phyloP scores from a whole-genome alignment of 2,797 vertebrate species.

The Vespertilio murinus region DNA sequence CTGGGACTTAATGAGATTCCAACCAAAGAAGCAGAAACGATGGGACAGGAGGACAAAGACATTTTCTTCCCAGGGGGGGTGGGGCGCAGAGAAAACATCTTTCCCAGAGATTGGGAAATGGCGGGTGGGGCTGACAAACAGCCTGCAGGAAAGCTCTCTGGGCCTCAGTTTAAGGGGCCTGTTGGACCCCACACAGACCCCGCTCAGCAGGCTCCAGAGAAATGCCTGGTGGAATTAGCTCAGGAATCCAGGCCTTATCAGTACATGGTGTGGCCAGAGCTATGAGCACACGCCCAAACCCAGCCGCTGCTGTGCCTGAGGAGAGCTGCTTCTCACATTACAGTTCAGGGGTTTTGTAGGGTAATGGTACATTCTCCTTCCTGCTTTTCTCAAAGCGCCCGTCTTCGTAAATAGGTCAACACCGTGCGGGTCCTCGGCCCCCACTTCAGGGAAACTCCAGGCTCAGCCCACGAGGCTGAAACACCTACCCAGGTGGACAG shows the following conservation, averaged over 20 bases:
- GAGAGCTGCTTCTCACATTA: background rate
- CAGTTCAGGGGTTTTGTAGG: slow-evolving; percentile 19
- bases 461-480: background rate
- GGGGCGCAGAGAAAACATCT: background rate
- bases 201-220: background rate
- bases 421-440: fast-evolving
- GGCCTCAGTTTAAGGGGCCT: background rate
- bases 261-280: background rate
- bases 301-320: background rate
- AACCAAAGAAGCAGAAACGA: background rate
- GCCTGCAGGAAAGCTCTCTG: background rate
- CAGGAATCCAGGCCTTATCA: background rate
- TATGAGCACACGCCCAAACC: background rate
- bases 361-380: background rate
- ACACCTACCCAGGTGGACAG: background rate
- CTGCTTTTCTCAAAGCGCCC: background rate
- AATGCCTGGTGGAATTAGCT: background rate
- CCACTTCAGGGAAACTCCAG: background rate
- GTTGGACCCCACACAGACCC: background rate
- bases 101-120: slow-evolving; percentile 24
- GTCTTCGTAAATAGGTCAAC: background rate
- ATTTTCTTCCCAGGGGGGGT: background rate
- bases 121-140: background rate
- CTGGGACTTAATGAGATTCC: background rate
- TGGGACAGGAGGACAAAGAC: background rate